These are phyloP conservation scores for Dynastes grantii DNA, from an alignment of 2,888 invertebrate species.

Conservation along the genomic window DNA sequence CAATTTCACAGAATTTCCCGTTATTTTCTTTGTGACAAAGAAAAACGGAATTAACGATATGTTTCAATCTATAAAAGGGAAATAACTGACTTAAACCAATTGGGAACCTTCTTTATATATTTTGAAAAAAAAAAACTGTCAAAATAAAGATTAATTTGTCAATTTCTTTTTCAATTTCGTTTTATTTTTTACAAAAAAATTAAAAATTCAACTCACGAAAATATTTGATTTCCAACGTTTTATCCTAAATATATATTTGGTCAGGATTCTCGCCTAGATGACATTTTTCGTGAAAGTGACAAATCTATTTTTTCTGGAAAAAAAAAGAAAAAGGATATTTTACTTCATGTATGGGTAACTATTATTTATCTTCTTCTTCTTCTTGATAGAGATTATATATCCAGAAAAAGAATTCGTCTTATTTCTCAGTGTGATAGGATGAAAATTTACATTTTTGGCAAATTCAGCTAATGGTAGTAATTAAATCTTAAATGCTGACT, in stretches of 20 bases:
- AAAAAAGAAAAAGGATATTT: too few relatives aligned
- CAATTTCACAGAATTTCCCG: too few relatives aligned
- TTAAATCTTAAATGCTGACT: too few relatives aligned
- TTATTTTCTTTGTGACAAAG: too few relatives aligned
- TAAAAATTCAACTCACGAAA: background rate
- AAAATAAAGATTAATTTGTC: background rate
- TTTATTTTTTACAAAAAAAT: background rate
- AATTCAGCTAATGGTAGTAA: too few relatives aligned
- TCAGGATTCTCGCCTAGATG: background rate
- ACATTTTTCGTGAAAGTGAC: background rate
- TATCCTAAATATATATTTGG: constrained; percentile 7
- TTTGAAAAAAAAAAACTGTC: background rate
- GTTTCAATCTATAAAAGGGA: too few relatives aligned
- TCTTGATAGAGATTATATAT: too few relatives aligned
- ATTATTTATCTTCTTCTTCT: too few relatives aligned
- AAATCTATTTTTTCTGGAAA: background rate
- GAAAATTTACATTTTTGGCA: too few relatives aligned
- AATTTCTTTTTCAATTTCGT: background rate
- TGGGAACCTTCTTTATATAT: background rate
- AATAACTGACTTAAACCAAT: background rate
- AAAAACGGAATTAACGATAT: background rate
- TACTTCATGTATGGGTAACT: too few relatives aligned
- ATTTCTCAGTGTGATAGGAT: too few relatives aligned
- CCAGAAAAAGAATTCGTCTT: too few relatives aligned
- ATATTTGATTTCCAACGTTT: background rate